Evolutionary conservation across 2,797 vertebrate genomes (phyloP), one percentile per base, ranked within the genome.

Genomic region (Hephaestus fuliginosus): DNA sequence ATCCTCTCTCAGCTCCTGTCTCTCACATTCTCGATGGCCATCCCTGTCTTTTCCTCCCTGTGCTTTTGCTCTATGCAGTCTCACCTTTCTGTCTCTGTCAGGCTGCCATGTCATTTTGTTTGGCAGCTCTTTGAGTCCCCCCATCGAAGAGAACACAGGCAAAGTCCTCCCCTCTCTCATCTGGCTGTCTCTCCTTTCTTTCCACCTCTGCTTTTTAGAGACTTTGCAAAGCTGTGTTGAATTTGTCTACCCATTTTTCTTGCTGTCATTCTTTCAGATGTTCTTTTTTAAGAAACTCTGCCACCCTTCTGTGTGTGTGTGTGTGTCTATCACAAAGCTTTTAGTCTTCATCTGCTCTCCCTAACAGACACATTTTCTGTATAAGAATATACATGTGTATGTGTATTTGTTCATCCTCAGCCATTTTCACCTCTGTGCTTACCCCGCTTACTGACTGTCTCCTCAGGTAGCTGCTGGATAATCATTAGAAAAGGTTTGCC

Each of bases 91-190:
- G 63, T 70, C 44, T 78, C 71, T 56, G 51, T 33, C 81, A 53
- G 68, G 56, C 76, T 78, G 79, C 12, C 4, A 46, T 89, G 80
- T 90, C 86, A 86, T 86, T 90, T 90, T 82, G 82, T 86, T 79
- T 90, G 86, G 80, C 90, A 91, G 88, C 66, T 87, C 86, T 91
- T 90, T 92, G 86, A 91, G 85, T 85, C 70, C 28, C 74, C 74
- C 65, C 74, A 76, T 82, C 48, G 39, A 67, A 68, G 48, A 82
- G 80, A 89, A 77, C 76, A 84, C 64, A 90, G 75, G 65, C 68
- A 53, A 58, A 88, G 69, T 78, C 79, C 56, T 70, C 65, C 69
- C 69, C 64, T 61, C 61, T 84, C 81, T 88, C 28, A 57, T 83
- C 74, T 70, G 44, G 36, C 83, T 78, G 76, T 82, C 82, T 73